phyloP scores from a whole-genome alignment of 2,113 vertebrate species.

The Hypanus sabinus region DNA sequence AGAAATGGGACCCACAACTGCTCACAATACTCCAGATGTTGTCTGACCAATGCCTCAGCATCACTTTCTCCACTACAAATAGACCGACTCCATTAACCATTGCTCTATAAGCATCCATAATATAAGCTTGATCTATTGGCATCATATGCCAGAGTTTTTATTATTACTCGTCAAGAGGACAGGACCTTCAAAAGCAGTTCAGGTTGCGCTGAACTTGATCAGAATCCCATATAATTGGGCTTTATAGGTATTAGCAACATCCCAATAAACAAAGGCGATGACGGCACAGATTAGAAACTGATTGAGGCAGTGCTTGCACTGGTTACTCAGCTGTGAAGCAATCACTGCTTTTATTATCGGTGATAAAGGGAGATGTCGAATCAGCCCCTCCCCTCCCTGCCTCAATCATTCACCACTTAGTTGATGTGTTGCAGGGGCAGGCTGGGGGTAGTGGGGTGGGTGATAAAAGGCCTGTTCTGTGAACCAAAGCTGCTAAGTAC shows the following conservation, averaged over 20 bases:
- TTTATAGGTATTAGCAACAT: conserved; percentile 17
- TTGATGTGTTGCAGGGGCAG: conserved; percentile 25
- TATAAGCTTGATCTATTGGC: not conserved
- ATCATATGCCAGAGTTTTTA: not conserved
- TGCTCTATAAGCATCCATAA: not conserved
- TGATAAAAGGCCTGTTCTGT: conserved; percentile 33
- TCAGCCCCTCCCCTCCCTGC: conserved; percentile 21
- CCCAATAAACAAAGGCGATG: conserved; percentile 19
- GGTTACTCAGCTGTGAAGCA: conserved; percentile 30
- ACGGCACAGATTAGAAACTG: not conserved
- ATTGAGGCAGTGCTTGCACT: not conserved
- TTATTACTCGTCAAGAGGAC: not conserved
- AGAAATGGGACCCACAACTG: too few species aligned
- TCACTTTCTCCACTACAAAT: not conserved
- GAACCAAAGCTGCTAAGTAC: conserved; percentile 30
- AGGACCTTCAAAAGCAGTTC: not conserved
- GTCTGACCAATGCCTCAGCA: too few species aligned
- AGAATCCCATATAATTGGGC: conserved; percentile 27
- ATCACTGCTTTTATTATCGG: conserved; percentile 25
- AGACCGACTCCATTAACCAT: not conserved
- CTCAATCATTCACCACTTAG: conserved; percentile 13
- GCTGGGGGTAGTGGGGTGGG: not conserved
- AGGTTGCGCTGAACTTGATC: conserved; percentile 7
- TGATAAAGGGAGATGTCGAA: conserved; percentile 34
- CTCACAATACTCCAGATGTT: too few species aligned